Evolutionary conservation across 2,113 vertebrate species (phyloP), one percentile per base, ranked within the genome.

Genomic region (Salvelinus sp.): DNA sequence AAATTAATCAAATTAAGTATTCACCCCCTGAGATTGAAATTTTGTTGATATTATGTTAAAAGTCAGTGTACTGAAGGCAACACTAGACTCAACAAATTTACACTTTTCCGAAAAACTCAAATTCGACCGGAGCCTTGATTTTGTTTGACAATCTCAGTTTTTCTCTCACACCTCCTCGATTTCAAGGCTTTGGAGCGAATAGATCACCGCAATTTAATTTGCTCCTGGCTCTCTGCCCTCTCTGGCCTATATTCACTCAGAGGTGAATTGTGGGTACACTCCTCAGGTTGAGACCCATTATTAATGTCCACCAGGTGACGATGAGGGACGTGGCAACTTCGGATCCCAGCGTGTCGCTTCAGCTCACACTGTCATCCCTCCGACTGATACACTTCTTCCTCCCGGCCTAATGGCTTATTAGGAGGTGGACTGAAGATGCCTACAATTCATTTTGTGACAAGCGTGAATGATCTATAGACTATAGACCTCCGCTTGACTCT

Each of bases 391-490:
- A 54, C 16, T 54, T 54, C 50, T 54, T 54, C 50, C 3, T 13
- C 48, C 48, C 50, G 50, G 4, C 50, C 16, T 54, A 16, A 18
- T 54, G 50, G n/a, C 70, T 76, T 66, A 58, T 80, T 73, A 73
- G 72, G 62, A 69, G 65, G 63, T 74, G 38, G 70, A 69, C 72
- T 69, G 64, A 48, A 76, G 79, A 62, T 76, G 13, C 16, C 64
- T 64, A 58, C 78, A 72, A 78, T 80, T 66, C 73, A 67, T 79
- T 78, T 66, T 72, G 69, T 48, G 68, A 57, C 64, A 72, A 75
- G 60, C 54, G 30, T 44, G 64, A 74, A 64, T 85, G 84, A 86
- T 84, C 77, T 69, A 83, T 77, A 62, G 77, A 76, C 54, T 67
- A 67, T 70, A 80, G 70, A 66, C 72, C 54, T 69, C 69, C 33